These are phyloP conservation scores for Venusia cambrica DNA, from an alignment of 2,888 invertebrate genomes.

Conservation along the genomic window DNA sequence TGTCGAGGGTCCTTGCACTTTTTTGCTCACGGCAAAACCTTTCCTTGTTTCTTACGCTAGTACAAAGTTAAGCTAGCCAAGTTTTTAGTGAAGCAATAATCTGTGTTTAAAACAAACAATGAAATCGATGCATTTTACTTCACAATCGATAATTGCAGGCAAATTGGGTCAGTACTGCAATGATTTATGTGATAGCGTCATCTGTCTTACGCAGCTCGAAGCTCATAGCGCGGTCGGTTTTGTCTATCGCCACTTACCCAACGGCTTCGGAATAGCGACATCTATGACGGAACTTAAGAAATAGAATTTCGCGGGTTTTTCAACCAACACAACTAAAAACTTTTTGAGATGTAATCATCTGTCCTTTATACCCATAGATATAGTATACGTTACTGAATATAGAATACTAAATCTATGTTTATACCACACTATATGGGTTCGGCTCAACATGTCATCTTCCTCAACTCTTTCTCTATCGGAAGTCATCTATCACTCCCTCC, in stretches of 20 bases:
- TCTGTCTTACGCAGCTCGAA: slow-evolving; percentile 24
- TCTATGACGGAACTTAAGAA: not conserved
- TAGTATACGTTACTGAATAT: no score
- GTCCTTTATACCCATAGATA: no score
- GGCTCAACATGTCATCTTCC: no score
- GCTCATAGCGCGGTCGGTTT: not conserved
- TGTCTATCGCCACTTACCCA: not conserved
- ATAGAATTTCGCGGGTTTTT: not conserved
- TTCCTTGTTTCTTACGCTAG: not conserved
- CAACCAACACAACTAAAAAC: no score
- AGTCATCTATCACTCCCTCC: no score
- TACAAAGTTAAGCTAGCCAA: not conserved
- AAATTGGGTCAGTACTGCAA: slow-evolving; percentile 5
- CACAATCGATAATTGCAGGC: not conserved
- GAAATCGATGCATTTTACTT: not conserved
- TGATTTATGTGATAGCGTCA: slow-evolving; percentile 26
- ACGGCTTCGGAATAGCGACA: no score
- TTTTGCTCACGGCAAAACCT: slow-evolving; percentile 8
- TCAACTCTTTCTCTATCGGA: no score
- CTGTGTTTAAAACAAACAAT: not conserved
- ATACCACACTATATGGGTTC: no score
- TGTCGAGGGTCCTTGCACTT: slow-evolving; percentile 7
- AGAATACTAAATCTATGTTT: no score
- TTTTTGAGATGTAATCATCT: no score
- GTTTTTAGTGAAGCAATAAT: no score